These are phyloP conservation scores for Ophonus ardosiacus DNA, from an alignment of 2,888 invertebrate genomes.

Conservation along the genomic window DNA sequence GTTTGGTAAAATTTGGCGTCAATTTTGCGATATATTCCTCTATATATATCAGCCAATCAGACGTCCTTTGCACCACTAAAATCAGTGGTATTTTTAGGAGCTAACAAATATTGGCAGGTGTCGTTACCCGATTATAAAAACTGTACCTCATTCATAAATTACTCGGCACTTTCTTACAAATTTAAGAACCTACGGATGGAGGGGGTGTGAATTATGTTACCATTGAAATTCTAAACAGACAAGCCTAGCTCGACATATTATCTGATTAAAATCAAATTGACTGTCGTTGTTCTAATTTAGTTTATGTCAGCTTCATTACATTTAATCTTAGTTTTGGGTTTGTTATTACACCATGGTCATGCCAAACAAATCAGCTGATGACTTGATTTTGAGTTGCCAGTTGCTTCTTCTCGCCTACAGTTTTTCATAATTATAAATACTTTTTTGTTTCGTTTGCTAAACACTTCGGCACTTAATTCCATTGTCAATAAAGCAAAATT, in stretches of 20 bases:
- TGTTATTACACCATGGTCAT: conserved; percentile 60
- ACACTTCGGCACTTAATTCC: conserved; percentile 21
- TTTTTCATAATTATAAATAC: conserved; percentile 37
- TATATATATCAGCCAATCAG: background rate
- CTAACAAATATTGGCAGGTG: background rate
- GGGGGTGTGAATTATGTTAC: conserved; percentile 67
- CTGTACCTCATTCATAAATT: conserved; percentile 2
- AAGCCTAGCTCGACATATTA: conserved; percentile 68
- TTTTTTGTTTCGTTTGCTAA: conserved; percentile 44
- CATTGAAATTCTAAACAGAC: conserved; percentile 67
- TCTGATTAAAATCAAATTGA: conserved; percentile 74
- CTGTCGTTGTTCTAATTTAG: conserved; percentile 70
- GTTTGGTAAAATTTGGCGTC: conserved; percentile 25
- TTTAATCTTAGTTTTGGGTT: conserved; percentile 61
- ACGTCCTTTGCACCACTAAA: background rate
- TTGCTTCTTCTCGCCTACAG: conserved; percentile 16
- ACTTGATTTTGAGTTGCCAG: background rate
- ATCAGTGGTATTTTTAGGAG: background rate
- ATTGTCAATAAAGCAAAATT: too few relatives aligned
- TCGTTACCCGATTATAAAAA: background rate
- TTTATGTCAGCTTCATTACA: conserved; percentile 63
- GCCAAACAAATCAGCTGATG: conserved; percentile 57
- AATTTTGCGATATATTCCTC: conserved; percentile 7
- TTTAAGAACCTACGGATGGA: conserved; percentile 54
- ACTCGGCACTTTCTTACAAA: background rate